Conservation (phyloP, 2,888 invertebrate species). For the Mystacides longicornis region DNA sequence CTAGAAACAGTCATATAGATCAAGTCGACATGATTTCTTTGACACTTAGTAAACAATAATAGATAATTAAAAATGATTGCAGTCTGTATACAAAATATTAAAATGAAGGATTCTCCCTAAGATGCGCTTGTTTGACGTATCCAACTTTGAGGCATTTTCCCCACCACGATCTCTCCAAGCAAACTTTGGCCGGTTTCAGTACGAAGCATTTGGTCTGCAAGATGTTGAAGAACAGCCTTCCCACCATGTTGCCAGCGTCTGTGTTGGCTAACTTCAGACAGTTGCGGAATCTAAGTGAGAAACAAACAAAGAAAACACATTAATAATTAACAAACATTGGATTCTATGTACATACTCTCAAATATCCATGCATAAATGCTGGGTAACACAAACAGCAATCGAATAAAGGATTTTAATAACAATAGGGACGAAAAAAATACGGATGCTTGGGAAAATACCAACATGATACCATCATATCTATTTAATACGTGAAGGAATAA, state of each 20-base stretch:
- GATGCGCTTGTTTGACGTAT: constrained; percentile 61
- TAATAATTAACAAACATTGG: no score
- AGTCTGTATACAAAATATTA: no score
- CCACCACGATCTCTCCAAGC: constrained; percentile 72
- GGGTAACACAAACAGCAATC: no score
- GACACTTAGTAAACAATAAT: neutral
- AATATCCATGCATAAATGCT: no score
- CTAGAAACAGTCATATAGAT: no score
- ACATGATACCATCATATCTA: no score
- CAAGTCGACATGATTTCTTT: neutral
- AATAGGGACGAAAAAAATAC: no score
- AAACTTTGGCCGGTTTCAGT: constrained; percentile 68
- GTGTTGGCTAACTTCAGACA: constrained; percentile 85
- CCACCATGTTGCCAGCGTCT: constrained; percentile 81
- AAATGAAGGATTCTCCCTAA: constrained; percentile 68
- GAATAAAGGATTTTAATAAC: no score
- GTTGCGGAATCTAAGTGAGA: constrained; percentile 71
- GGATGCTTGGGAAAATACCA: no score
- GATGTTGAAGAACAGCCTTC: constrained; percentile 90
- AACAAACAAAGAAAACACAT: neutral
- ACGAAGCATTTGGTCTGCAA: constrained; percentile 93
- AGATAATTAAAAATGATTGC: no score
- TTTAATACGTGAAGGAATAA: no score
- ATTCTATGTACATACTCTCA: no score
- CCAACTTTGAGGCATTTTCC: constrained; percentile 68